phyloP scores from a whole-genome alignment of 2,113 vertebrate genomes.

The Electrona antarctica region DNA sequence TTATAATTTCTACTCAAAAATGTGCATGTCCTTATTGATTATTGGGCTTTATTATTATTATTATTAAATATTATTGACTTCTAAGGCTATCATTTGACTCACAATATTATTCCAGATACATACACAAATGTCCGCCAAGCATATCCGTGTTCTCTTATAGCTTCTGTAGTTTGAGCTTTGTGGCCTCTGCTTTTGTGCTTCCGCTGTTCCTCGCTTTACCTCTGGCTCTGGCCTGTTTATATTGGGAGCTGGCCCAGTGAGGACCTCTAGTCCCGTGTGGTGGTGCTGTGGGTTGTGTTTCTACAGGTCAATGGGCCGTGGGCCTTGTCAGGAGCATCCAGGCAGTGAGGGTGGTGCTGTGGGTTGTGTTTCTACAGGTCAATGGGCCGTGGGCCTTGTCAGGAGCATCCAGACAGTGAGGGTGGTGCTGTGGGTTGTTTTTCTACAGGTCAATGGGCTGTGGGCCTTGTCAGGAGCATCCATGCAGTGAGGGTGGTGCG shows the following conservation, averaged over 20 bases:
- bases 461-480: too few species aligned
- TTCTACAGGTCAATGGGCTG: too few species aligned
- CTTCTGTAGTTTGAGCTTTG: constrained; percentile 42
- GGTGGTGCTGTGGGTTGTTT: too few species aligned
- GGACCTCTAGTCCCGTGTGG: too few species aligned
- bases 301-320: too few species aligned
- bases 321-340: too few species aligned
- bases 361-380: too few species aligned
- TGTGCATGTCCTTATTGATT: neutral
- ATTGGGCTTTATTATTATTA: neutral
- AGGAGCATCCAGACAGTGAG: too few species aligned
- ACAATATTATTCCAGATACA: constrained; percentile 42
- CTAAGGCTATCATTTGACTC: constrained; percentile 42
- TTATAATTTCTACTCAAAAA: constrained; percentile 1
- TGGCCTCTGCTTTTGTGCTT: constrained; percentile 29
- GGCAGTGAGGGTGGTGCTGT: too few species aligned
- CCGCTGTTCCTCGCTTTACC: neutral
- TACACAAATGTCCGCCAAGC: constrained; percentile 35
- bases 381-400: too few species aligned
- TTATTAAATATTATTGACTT: constrained; percentile 27
- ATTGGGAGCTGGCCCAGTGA: constrained; percentile 31
- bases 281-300: too few species aligned
- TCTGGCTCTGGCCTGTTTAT: constrained; percentile 43
- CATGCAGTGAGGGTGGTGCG: too few species aligned
- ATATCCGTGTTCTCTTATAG: constrained; percentile 36